Evolutionary conservation across 1,140 invertebrate genomes (phyloP).

Genomic region (Cyphomyrmex costatus): DNA sequence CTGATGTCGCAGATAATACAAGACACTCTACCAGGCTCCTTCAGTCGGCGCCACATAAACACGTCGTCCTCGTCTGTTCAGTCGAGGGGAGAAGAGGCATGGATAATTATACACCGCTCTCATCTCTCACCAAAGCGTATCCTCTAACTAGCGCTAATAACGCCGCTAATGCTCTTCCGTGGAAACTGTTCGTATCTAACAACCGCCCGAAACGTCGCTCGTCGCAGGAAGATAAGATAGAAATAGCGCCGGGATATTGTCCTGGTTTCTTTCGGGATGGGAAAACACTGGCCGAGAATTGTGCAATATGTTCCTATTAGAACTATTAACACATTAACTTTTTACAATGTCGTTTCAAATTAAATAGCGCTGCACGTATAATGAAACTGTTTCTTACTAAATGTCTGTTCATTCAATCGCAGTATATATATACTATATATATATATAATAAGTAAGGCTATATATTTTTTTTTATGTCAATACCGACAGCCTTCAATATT

Average conservation of each 20-base stretch:
- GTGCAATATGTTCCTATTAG: conserved; percentile 47
- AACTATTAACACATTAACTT: conserved; percentile 49
- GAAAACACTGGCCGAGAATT: conserved; percentile 53
- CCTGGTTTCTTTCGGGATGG: conserved; percentile 35
- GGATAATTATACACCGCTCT: conserved; percentile 82
- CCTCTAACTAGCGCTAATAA: conserved; percentile 84
- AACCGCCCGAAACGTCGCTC: conserved; percentile 62
- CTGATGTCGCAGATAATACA: conserved; percentile 63
- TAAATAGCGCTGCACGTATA: not conserved
- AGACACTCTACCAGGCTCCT: conserved; percentile 57
- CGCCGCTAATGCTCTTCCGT: conserved; percentile 82
- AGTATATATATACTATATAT: not conserved
- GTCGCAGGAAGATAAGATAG: conserved; percentile 66
- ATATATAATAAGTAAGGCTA: no score
- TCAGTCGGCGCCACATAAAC: conserved; percentile 77
- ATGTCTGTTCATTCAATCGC: not conserved
- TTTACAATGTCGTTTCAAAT: not conserved
- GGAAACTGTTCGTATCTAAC: conserved; percentile 80
- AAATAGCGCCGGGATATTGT: conserved; percentile 60
- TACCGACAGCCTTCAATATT: not conserved
- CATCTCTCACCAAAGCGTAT: conserved; percentile 77
- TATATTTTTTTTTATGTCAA: not conserved
- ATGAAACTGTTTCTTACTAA: not conserved
- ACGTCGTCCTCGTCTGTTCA: conserved; percentile 72
- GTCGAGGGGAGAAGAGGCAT: conserved; percentile 60